These are phyloP conservation scores for Protobothrops mucrosquamatus DNA, from an alignment of 2,113 vertebrate genomes.

Conservation along the genomic window DNA sequence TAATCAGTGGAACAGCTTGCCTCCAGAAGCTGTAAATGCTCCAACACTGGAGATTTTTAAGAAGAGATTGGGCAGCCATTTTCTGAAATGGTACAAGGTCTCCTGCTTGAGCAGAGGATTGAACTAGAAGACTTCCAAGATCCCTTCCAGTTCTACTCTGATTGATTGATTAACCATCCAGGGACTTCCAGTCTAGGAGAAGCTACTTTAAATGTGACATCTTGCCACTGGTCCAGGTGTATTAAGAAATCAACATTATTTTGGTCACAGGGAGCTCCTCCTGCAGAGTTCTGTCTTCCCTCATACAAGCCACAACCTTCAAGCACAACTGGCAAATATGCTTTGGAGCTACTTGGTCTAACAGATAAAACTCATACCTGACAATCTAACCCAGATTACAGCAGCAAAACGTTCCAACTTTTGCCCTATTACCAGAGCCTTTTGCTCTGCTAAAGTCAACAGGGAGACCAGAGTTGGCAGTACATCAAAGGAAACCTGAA, in stretches of 20 bases:
- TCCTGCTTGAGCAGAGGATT: no score
- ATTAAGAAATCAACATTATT: background rate
- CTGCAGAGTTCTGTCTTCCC: background rate
- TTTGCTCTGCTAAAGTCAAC: background rate
- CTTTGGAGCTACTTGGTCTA: background rate
- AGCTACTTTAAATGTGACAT: background rate
- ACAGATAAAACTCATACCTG: background rate
- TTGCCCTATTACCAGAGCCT: background rate
- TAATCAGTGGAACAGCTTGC: no score
- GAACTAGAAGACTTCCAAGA: no score
- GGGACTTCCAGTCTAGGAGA: background rate
- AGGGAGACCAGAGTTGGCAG: background rate
- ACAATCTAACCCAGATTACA: background rate
- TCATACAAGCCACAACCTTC: background rate
- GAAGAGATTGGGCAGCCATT: no score
- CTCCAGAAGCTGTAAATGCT: no score
- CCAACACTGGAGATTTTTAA: no score
- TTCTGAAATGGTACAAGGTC: no score
- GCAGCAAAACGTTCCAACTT: background rate
- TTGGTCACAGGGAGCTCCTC: background rate
- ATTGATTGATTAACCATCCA: background rate
- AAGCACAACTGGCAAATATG: background rate
- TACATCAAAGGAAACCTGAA: background rate
- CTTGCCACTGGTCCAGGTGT: background rate
- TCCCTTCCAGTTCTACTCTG: no score